A percentile compares a stretch with the other conserved stretches of the same genome.
Evolutionary conservation across 2,113 vertebrate species (phyloP).

Genomic region (Uria lomvia): DNA sequence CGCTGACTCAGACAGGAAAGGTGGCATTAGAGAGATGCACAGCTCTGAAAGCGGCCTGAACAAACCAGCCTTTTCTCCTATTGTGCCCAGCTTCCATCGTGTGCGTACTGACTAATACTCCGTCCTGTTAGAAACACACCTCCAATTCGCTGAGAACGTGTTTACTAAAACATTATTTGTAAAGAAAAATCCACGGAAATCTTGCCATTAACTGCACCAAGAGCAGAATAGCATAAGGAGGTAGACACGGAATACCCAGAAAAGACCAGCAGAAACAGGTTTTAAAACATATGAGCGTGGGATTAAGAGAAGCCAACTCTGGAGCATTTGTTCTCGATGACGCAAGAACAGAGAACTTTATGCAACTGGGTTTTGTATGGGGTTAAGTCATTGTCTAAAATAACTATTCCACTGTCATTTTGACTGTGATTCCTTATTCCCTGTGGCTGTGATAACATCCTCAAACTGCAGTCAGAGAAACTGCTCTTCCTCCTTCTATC

Average conservation of each 20-base stretch:
- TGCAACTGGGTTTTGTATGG: not conserved
- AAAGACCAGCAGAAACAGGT: not conserved
- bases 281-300: not conserved
- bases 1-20: slow-evolving; percentile 77
- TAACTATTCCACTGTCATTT: not conserved
- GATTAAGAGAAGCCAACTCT: not conserved
- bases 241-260: not conserved
- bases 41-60: slow-evolving; percentile 64
- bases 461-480: not conserved
- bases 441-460: not conserved
- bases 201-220: not conserved
- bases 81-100: slow-evolving; percentile 57
- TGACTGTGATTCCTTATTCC: not conserved
- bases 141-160: slow-evolving; percentile 42
- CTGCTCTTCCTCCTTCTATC: not conserved
- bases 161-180: slow-evolving; percentile 45
- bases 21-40: slow-evolving; percentile 69
- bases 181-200: slow-evolving; percentile 31
- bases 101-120: slow-evolving; percentile 59
- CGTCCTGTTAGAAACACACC: slow-evolving; percentile 52
- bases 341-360: not conserved
- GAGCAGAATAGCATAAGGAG: not conserved
- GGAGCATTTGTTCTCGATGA: not conserved
- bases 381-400: not conserved
- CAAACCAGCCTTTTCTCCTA: slow-evolving; percentile 65